Conservation (phyloP, 1,140 invertebrate genomes). For the Macrobrachium rosenbergii region DNA sequence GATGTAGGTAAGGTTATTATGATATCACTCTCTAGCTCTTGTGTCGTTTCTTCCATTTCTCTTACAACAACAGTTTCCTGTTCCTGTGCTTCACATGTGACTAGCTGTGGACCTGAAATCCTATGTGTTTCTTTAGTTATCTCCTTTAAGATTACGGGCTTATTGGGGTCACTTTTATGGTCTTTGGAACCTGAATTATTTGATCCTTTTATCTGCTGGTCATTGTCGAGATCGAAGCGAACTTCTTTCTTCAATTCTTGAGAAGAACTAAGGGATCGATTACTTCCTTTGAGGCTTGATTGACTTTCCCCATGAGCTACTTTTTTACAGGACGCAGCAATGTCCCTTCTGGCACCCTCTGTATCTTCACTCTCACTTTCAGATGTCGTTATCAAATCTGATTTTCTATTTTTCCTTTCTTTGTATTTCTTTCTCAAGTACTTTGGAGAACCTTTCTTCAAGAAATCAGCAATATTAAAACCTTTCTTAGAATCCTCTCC, state of each 20-base stretch:
- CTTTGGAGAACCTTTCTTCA: slow-evolving; percentile 65
- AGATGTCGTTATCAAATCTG: slow-evolving; percentile 54
- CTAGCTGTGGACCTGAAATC: slow-evolving; percentile 11
- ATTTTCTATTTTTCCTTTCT: slow-evolving; percentile 57
- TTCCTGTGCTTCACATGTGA: slow-evolving; percentile 40
- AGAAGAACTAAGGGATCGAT: slow-evolving; percentile 43
- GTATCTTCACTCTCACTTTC: slow-evolving; percentile 61
- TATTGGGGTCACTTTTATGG: background rate
- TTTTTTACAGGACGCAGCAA: background rate
- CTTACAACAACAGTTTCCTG: slow-evolving; percentile 44
- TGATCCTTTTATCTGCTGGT: slow-evolving; percentile 6
- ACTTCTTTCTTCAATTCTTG: slow-evolving; percentile 64
- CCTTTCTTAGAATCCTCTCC: slow-evolving; percentile 53
- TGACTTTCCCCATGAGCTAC: slow-evolving; percentile 29
- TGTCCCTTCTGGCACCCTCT: slow-evolving; percentile 38
- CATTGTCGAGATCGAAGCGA: slow-evolving; percentile 58
- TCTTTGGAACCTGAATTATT: slow-evolving; percentile 31
- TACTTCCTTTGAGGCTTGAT: slow-evolving; percentile 63
- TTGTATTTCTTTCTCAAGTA: slow-evolving; percentile 61
- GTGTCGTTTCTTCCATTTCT: slow-evolving; percentile 39
- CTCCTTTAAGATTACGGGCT: background rate
- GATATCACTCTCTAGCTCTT: slow-evolving; percentile 23
- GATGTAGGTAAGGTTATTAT: slow-evolving; percentile 17
- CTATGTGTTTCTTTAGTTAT: background rate
- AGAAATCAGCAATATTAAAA: slow-evolving; percentile 59